These are phyloP conservation scores for Tychaedon coryphoeus DNA, from an alignment of 2,113 vertebrate species.

Conservation along the genomic window DNA sequence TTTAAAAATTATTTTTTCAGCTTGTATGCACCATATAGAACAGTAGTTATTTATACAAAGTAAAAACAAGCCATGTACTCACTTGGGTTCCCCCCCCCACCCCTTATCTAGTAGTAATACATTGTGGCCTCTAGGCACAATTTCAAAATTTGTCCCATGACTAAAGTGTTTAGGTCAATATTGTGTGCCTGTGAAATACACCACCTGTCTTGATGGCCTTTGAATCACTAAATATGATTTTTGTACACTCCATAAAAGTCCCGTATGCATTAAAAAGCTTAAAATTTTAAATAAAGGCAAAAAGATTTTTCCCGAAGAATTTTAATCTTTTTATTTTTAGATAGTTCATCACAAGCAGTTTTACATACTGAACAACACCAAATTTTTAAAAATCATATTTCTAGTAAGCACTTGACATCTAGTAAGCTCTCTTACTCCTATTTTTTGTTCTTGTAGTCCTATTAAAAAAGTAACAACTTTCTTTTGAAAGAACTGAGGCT, in stretches of 20 bases:
- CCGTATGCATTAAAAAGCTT: slow-evolving; percentile 36
- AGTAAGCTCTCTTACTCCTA: slow-evolving; percentile 55
- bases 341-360: slow-evolving; percentile 55
- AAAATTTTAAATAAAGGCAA: slow-evolving; percentile 63
- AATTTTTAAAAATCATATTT: slow-evolving; percentile 67
- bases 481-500: slow-evolving; percentile 41
- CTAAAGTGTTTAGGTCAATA: slow-evolving; percentile 33
- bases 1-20: background rate
- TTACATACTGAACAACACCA: slow-evolving; percentile 42
- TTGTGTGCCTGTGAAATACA: slow-evolving; percentile 34
- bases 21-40: slow-evolving; percentile 43
- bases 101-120: background rate
- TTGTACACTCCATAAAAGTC: slow-evolving; percentile 55
- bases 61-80: background rate
- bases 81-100: background rate
- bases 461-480: slow-evolving; percentile 32
- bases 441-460: slow-evolving; percentile 62
- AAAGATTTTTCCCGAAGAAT: slow-evolving; percentile 43
- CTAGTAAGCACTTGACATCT: slow-evolving; percentile 64
- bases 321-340: slow-evolving; percentile 74
- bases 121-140: slow-evolving; percentile 40
- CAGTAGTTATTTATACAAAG: slow-evolving; percentile 7
- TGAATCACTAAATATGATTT: slow-evolving; percentile 46
- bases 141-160: slow-evolving; percentile 2
- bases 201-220: slow-evolving; percentile 48